Percentiles rank a stretch among this genome's conserved stretches.
phyloP scores from a whole-genome alignment of 2,797 vertebrate genomes.

The Clarias pachynema region DNA sequence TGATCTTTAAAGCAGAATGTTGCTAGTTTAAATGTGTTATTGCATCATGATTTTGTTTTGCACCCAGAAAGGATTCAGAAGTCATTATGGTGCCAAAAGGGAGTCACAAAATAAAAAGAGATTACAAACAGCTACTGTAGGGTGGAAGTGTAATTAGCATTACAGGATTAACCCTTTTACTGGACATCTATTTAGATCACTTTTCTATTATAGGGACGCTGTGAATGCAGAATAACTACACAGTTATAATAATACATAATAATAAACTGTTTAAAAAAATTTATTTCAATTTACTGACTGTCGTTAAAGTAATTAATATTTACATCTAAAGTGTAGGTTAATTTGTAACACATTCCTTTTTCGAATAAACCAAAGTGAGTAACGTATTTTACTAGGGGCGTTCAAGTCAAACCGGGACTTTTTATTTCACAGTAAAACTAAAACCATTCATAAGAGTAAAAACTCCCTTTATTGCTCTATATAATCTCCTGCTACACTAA shows the following conservation, averaged over 20 bases:
- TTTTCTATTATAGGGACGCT: background rate
- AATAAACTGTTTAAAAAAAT: too few species aligned
- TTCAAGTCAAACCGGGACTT: too few species aligned
- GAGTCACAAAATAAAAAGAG: background rate
- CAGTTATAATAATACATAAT: background rate
- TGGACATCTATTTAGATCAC: background rate
- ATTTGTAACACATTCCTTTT: too few species aligned
- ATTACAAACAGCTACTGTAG: background rate
- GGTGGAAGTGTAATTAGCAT: background rate
- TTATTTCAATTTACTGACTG: background rate
- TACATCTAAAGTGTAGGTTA: too few species aligned
- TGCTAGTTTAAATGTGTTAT: slow-evolving; percentile 2
- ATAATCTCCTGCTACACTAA: too few species aligned
- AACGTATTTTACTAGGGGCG: too few species aligned
- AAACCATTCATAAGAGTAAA: too few species aligned
- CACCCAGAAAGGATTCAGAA: background rate
- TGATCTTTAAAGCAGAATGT: background rate
- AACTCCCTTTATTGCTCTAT: too few species aligned
- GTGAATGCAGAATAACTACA: background rate
- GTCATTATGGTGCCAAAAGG: background rate
- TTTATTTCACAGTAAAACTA: too few species aligned
- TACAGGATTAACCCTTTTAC: background rate
- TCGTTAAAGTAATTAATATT: background rate
- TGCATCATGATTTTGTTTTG: background rate
- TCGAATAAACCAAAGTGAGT: too few species aligned